These are phyloP conservation scores for Nipponia nippon DNA, from an alignment of 2,113 vertebrate species.

Conservation along the genomic window DNA sequence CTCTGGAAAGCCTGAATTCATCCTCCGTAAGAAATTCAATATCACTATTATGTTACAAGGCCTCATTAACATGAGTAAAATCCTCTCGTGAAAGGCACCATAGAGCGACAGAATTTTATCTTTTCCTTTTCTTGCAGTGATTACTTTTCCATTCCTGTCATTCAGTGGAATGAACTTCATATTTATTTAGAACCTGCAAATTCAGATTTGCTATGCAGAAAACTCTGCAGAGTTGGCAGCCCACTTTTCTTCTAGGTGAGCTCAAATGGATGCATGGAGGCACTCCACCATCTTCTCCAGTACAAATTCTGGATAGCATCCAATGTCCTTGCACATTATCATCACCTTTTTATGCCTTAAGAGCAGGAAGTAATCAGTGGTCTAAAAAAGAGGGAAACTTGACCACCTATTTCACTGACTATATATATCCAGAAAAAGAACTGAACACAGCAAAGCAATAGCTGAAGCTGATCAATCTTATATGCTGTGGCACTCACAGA, in stretches of 20 bases:
- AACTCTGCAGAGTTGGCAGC: not conserved
- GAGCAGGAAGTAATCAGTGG: constrained; percentile 34
- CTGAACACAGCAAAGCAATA: constrained; percentile 25
- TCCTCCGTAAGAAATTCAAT: not conserved
- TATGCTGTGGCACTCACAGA: not conserved
- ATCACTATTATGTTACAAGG: not conserved
- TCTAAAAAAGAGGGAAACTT: not conserved
- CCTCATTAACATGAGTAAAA: constrained; percentile 45
- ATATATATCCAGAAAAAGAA: not conserved
- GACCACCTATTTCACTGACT: not conserved
- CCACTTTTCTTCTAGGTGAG: not conserved
- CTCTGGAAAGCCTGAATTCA: not conserved
- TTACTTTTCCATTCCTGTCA: constrained; percentile 36
- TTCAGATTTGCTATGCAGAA: not conserved
- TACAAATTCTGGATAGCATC: not conserved
- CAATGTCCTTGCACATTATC: not conserved
- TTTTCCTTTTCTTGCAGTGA: constrained; percentile 20
- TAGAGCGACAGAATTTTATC: constrained; percentile 20
- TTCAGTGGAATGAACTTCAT: constrained; percentile 29
- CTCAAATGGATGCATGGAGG: not conserved
- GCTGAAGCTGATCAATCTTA: constrained; percentile 47
- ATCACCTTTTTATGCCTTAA: not conserved
- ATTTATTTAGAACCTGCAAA: constrained; percentile 25
- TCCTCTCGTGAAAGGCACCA: not conserved
- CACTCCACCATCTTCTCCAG: not conserved